Percentiles rank a stretch among this genome's conserved stretches.
These are phyloP conservation scores for Drosophila orosa DNA, from an alignment of 1,140 invertebrate genomes.

Conservation along the genomic window DNA sequence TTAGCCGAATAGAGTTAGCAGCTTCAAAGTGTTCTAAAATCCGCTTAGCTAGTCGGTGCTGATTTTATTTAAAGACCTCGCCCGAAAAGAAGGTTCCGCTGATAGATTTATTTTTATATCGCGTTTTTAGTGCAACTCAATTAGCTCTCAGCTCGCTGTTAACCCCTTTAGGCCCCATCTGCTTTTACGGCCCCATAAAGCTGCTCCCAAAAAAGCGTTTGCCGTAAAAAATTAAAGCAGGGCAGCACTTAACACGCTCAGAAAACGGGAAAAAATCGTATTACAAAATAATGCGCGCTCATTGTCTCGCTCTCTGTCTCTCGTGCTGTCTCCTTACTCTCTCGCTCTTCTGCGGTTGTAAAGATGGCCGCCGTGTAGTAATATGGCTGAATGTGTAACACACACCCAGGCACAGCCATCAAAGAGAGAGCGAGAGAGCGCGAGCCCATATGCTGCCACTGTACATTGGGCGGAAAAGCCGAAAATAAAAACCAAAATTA, in stretches of 20 bases:
- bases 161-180: slow-evolving; percentile 40
- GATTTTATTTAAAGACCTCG: not conserved
- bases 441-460: slow-evolving; percentile 56
- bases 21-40: too few species aligned
- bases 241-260: slow-evolving; percentile 65
- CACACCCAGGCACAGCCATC: slow-evolving; percentile 26
- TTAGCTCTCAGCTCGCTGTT: slow-evolving; percentile 35
- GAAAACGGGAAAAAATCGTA: slow-evolving; percentile 49
- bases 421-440: slow-evolving; percentile 33
- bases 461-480: too few species aligned
- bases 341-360: slow-evolving; percentile 61
- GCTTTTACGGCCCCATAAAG: slow-evolving; percentile 48
- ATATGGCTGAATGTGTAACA: slow-evolving; percentile 74
- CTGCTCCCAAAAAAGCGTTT: slow-evolving; percentile 66
- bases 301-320: slow-evolving; percentile 34
- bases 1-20: too few species aligned
- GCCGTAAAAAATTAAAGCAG: slow-evolving; percentile 74
- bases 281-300: slow-evolving; percentile 73
- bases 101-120: slow-evolving; percentile 22
- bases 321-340: slow-evolving; percentile 6
- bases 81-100: not conserved
- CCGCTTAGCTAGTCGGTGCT: too few species aligned
- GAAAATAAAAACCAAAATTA: too few species aligned
- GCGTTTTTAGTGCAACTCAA: slow-evolving; percentile 48
- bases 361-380: slow-evolving; percentile 76